Percentiles rank a stretch among this genome's conserved stretches.
Conservation (phyloP, 2,797 vertebrate species). For the Melopsittacus undulatus region DNA sequence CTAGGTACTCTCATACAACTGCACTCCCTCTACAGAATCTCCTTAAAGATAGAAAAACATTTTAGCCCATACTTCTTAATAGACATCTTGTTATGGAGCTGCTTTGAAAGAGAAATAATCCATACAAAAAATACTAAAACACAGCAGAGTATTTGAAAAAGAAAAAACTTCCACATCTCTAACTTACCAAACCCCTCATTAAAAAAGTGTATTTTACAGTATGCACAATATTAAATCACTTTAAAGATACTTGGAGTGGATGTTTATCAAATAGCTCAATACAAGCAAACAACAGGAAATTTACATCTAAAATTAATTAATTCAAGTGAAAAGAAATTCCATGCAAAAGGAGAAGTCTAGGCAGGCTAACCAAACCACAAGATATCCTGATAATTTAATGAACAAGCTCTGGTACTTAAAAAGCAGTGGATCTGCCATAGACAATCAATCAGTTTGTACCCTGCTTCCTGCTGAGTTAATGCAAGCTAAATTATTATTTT, state of each 20-base stretch:
- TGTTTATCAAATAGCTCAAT: neutral
- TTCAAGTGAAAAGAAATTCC: neutral
- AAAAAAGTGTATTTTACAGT: neutral
- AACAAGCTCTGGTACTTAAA: constrained; percentile 54
- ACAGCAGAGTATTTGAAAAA: neutral
- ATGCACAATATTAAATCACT: neutral
- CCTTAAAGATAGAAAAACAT: constrained; percentile 33
- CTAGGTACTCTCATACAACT: constrained; percentile 41
- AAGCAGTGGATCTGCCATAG: constrained; percentile 55
- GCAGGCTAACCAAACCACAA: constrained; percentile 27
- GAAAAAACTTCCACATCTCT: neutral
- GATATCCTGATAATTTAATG: constrained; percentile 57
- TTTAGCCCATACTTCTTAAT: constrained; percentile 15
- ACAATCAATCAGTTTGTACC: constrained; percentile 66
- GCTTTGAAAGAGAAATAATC: constrained; percentile 22
- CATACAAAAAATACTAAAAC: neutral
- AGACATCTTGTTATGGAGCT: neutral
- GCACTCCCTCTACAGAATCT: constrained; percentile 51
- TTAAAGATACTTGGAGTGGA: neutral
- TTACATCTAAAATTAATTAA: constrained; percentile 1
- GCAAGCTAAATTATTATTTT: constrained; percentile 78
- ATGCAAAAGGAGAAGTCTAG: neutral
- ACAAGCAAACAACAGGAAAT: neutral
- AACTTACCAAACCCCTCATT: neutral
- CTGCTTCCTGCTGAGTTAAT: constrained; percentile 75